Base-by-base conservation (phyloP, 2,797 vertebrate genomes). In the Onychomys leucogaster region DNA sequence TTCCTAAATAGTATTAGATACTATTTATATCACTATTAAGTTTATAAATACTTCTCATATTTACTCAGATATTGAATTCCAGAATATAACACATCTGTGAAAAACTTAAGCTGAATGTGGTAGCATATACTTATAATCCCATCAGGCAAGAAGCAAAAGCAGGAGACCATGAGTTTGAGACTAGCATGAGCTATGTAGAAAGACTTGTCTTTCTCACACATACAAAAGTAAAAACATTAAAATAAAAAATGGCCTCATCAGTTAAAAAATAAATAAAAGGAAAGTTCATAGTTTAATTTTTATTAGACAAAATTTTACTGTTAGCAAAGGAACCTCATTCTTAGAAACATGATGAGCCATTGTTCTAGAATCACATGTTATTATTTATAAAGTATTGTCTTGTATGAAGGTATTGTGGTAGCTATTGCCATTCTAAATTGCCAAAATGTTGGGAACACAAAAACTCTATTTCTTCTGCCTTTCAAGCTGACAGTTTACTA, bases 41-140 rank as follows among this genome's bases (percentile, higher is more conserved):
- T 95, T 94, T 94, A 57, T 91, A 71, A 37, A 86, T 86, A 19
- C 46, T 90, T 94, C 59, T 80, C 21, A 41, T 78, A 65, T 92
- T 90, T 93, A 96, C 59, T 85, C 14, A 83, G 95, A 17, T 14
- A 95, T n/a, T 78, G 46, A 34, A 34, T 90, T 37, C 29, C 83
- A 73, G 65, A 85, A 61, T 78, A 82, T 37, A 84, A 46, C 3
- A 4, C 2, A 2, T 81, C 32, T 77, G 34, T 95, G 57, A 61
- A 61, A 49, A 77, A 29, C 6, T 77, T 32, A 17, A 77, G 46
- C 27, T 77, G 43, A 95, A 67, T 46, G n/a, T n/a, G n/a, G n/a
- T n/a, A n/a, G n/a, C n/a, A n/a, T n/a, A n/a, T n/a, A n/a, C n/a
- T n/a, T n/a, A n/a, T 49, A 46, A 77, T 77, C 27, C 27, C 27